Evolutionary conservation across 2,888 invertebrate genomes (phyloP).

Genomic region (Anoplius nigerrimus): DNA sequence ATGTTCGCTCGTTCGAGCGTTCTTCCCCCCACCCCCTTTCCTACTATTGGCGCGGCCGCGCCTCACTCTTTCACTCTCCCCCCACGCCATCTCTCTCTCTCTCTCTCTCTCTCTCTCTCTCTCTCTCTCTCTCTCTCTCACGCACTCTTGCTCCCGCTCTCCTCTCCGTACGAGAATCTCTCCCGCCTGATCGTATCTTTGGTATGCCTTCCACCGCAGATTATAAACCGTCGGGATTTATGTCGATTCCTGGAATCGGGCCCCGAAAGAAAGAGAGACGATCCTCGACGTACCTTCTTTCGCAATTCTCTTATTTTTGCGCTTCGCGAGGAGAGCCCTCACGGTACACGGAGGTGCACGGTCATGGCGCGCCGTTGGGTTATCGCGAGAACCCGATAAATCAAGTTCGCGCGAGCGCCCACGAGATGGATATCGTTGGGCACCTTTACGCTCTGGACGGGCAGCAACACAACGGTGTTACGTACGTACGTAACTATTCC

Average conservation of each 20-base stretch:
- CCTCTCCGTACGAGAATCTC: constrained; percentile 33
- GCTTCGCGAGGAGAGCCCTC: constrained; percentile 7
- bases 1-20: constrained; percentile 27
- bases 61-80: no score
- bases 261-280: constrained; percentile 45
- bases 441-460: constrained; percentile 22
- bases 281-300: constrained; percentile 8
- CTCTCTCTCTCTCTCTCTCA: no score
- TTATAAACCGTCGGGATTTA: constrained; percentile 71
- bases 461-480: constrained; percentile 7
- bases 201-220: constrained; percentile 63
- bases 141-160: constrained; percentile 35
- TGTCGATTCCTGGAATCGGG: constrained; percentile 69
- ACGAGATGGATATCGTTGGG: constrained; percentile 62
- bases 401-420: constrained; percentile 64
- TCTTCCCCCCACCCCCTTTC: no score
- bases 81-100: constrained; percentile 43
- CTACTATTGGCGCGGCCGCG: constrained; percentile 7
- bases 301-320: background rate
- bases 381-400: constrained; percentile 64
- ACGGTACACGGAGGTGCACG: constrained; percentile 16
- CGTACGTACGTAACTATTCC: no score
- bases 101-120: constrained; percentile 31
- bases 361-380: constrained; percentile 38
- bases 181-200: constrained; percentile 66